phyloP scores from a whole-genome alignment of 2,113 vertebrate genomes.

The Grammomys surdaster region DNA sequence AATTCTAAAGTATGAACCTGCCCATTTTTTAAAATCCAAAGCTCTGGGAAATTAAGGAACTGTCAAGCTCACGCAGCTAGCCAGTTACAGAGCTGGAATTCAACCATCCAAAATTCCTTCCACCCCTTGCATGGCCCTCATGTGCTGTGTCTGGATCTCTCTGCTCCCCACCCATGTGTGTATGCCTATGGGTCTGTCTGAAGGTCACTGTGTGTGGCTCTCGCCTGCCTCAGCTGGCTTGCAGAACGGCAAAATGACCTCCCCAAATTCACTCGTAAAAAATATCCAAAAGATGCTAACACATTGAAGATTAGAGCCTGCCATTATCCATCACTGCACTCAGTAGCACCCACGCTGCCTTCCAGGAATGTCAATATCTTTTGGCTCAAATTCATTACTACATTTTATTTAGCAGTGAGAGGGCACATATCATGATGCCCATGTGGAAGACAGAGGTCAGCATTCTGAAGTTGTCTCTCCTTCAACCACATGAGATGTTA shows the following conservation, averaged over 20 bases:
- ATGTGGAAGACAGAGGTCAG: not conserved
- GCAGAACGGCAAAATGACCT: not conserved
- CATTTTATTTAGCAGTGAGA: not conserved
- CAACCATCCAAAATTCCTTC: not conserved
- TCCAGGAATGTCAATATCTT: not conserved
- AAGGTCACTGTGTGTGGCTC: not conserved
- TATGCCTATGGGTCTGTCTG: not conserved
- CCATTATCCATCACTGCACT: too few species aligned
- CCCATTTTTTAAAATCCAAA: conserved; percentile 26
- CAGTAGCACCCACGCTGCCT: not conserved
- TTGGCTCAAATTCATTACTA: not conserved
- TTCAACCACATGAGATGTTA: not conserved
- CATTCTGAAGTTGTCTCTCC: not conserved
- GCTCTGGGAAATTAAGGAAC: not conserved
- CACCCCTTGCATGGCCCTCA: not conserved
- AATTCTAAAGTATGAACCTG: not conserved
- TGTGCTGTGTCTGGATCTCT: not conserved
- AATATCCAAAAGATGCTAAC: not conserved
- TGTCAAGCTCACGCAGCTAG: not conserved
- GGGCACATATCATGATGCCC: not conserved
- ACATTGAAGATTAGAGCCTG: not conserved
- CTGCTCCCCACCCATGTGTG: not conserved
- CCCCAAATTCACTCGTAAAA: not conserved
- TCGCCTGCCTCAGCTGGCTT: not conserved
- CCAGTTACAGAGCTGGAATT: conserved; percentile 10